Base-by-base conservation (phyloP, 30 jellyfish, hydroid and myxozoan genomes). In the Cassiopea xamachana region DNA sequence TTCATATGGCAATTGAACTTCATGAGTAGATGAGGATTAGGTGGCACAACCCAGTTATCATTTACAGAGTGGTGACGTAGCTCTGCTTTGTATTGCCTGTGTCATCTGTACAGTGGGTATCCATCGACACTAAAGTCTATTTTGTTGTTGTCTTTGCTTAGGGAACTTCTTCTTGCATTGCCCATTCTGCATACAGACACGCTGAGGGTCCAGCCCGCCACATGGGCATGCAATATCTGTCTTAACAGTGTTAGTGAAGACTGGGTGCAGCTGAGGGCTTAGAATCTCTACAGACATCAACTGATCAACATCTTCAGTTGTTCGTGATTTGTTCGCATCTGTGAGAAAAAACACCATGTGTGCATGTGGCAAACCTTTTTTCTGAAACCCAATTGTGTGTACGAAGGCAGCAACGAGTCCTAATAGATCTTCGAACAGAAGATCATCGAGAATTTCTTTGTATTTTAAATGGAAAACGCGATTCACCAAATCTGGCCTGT, bases 211-310 rank as follows among this genome's bases (percentile, higher is more conserved):
- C 2, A 86, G 79, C 14, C 15, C 62, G 43, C 98, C 97, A 59
- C 98, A 89, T 62, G 97, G 97, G 39, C 98, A 93, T 58, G 89
- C 75, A 96, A 90, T 90, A 82, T 90, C 89, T 18, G 70, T 74
- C 75, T 89, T 89, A 51, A 94, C 94, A 44, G 70, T 83, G 10
- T 83, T 73, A 49, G 74, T 84, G 13, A 76, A 80, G 49, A 77
- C 67, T 74, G 91, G 91, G 2, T 94, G 89, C 47, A 46, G 60
- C 48, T 49, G 86, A 39, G 94, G 94, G 81, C 73, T 70, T 60
- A 92, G 98, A 15, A 91, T 77, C 84, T 91, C 98, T 59, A 92
- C 97, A 5, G 98, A 91, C 45, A 94, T 85, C 75, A 94, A 62
- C n/a, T n/a, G n/a, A n/a, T n/a, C n/a, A n/a, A n/a, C n/a, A n/a